Evolutionary conservation across 2,113 vertebrate species (phyloP).

Genomic region (Pipra filicauda): DNA sequence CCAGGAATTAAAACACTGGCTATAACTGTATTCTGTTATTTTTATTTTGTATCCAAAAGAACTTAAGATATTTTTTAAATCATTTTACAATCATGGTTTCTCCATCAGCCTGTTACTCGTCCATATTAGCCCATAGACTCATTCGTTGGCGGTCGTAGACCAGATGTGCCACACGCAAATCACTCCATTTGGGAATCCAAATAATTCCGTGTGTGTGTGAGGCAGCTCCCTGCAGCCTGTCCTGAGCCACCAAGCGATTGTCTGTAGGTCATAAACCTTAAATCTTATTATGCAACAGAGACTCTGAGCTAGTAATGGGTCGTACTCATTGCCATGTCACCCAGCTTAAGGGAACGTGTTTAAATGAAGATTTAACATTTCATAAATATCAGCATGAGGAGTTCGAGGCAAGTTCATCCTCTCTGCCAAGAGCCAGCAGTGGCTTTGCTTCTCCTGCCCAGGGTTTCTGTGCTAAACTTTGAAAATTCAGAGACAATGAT

Average conservation of each 20-base stretch:
- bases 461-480: background rate
- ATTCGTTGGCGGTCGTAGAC: conserved; percentile 6
- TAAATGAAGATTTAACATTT: background rate
- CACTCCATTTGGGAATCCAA: conserved; percentile 9
- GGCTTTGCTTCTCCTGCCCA: background rate
- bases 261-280: conserved; percentile 19
- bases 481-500: background rate
- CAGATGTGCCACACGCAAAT: conserved; percentile 17
- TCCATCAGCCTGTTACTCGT: conserved; percentile 57
- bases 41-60: conserved; percentile 36
- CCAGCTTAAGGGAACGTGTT: background rate
- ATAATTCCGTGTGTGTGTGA: background rate
- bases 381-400: background rate
- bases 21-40: background rate
- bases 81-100: conserved; percentile 65
- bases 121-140: conserved; percentile 59
- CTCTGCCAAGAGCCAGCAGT: background rate
- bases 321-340: conserved; percentile 34
- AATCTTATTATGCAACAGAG: conserved; percentile 5
- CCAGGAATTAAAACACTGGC: background rate
- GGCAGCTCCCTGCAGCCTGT: background rate
- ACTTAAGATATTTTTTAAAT: conserved; percentile 17
- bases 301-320: background rate
- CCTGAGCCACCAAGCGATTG: background rate
- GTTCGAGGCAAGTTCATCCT: background rate